Conservation (phyloP, 2,797 vertebrate species). For the Odontamblyopus lacepedii region DNA sequence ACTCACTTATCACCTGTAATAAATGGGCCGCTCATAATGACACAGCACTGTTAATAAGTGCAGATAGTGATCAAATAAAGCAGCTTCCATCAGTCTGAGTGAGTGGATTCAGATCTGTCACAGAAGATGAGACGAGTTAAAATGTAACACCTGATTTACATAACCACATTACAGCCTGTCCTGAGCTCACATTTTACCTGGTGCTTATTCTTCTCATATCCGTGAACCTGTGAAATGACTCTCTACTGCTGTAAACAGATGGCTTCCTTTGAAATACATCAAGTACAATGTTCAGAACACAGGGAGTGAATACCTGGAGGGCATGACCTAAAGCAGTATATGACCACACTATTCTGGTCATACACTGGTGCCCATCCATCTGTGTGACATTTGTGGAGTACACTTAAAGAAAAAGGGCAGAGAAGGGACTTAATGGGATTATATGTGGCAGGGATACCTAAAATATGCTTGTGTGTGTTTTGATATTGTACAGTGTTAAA, state of each 20-base stretch:
- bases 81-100: constrained; percentile 12
- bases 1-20: constrained; percentile 15
- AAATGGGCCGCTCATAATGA: constrained; percentile 6
- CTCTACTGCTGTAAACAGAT: constrained; percentile 24
- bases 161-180: not conserved
- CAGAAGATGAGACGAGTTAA: constrained; percentile 8
- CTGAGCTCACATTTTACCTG: constrained; percentile 11
- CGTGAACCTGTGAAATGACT: constrained; percentile 10
- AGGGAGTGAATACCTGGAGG: constrained; percentile 9
- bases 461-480: not conserved
- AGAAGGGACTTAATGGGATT: constrained; percentile 3
- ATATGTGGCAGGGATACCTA: not conserved
- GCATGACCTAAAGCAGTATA: constrained; percentile 3
- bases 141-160: constrained; percentile 8
- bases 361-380: constrained; percentile 35
- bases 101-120: constrained; percentile 8
- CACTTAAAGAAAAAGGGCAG: constrained; percentile 2
- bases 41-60: constrained; percentile 8
- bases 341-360: constrained; percentile 7
- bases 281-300: not conserved
- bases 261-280: constrained; percentile 15
- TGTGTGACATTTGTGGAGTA: constrained; percentile 30
- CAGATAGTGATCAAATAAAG: constrained; percentile 15
- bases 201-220: constrained; percentile 9
- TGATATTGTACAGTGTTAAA: not conserved